phyloP scores from a whole-genome alignment of 2,113 vertebrate species.

The Psammodynastes pulverulentus region DNA sequence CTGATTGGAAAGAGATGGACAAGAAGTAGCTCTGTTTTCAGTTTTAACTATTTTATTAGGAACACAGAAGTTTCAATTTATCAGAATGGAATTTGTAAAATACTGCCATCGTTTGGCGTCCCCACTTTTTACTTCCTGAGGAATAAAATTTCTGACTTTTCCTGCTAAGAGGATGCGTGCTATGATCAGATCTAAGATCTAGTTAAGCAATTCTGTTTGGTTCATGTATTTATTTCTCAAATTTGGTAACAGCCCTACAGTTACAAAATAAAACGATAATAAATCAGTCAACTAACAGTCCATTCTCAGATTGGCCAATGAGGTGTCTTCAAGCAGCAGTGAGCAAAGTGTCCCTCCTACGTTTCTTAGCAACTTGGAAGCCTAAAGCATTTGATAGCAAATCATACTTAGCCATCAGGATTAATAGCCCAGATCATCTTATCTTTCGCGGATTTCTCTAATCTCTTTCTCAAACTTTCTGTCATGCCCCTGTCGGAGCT shows the following conservation, averaged over 20 bases:
- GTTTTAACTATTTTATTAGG: neutral
- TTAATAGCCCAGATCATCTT: neutral
- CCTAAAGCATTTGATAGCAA: neutral
- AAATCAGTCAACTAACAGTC: neutral
- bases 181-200: neutral
- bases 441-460: neutral
- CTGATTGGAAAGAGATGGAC: neutral
- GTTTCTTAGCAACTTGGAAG: neutral
- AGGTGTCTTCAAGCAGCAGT: neutral
- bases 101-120: neutral
- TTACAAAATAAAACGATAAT: neutral
- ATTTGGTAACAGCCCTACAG: neutral
- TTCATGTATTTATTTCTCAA: neutral
- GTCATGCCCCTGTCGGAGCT: too few relatives aligned
- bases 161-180: neutral
- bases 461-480: neutral
- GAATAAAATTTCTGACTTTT: neutral
- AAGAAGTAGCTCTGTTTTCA: neutral
- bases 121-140: neutral
- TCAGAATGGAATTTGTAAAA: neutral
- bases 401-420: neutral
- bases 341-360: neutral
- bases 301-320: neutral
- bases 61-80: neutral
- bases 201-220: neutral